Percentiles rank a stretch among this genome's conserved stretches.
Conservation (phyloP, 2,113 vertebrate species). For the Carassius carassius region DNA sequence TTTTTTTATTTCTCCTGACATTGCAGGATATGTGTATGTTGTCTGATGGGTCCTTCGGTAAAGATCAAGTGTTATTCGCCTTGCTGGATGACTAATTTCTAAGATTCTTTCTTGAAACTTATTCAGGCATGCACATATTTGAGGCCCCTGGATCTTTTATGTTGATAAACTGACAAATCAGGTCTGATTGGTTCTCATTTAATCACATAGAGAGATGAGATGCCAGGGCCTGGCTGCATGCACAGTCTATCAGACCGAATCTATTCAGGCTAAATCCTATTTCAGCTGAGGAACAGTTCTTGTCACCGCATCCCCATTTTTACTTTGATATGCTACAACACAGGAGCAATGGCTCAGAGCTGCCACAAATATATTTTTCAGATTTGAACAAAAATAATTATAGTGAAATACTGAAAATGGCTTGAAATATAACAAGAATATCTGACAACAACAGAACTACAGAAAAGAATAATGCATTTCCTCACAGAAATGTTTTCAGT, state of each 20-base stretch:
- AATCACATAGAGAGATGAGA: slow-evolving; percentile 68
- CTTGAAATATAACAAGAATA: not conserved
- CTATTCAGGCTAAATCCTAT: slow-evolving; percentile 57
- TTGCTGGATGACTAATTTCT: slow-evolving; percentile 62
- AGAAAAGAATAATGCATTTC: not conserved
- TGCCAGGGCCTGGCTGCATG: slow-evolving; percentile 55
- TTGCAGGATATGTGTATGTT: slow-evolving; percentile 58
- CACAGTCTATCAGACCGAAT: slow-evolving; percentile 61
- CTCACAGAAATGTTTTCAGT: not conserved
- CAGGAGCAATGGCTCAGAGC: slow-evolving; percentile 43
- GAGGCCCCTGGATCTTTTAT: slow-evolving; percentile 61
- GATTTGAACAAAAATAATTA: slow-evolving; percentile 1
- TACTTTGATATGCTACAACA: slow-evolving; percentile 55
- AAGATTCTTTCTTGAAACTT: slow-evolving; percentile 61
- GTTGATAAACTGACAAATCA: slow-evolving; percentile 74
- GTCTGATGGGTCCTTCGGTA: slow-evolving; percentile 45
- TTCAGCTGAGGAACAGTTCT: slow-evolving; percentile 54
- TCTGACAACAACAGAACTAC: not conserved
- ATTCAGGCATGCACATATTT: slow-evolving; percentile 63
- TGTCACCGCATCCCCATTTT: slow-evolving; percentile 54
- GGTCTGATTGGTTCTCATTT: slow-evolving; percentile 67
- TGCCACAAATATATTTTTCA: slow-evolving; percentile 36
- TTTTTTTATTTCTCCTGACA: slow-evolving; percentile 51
- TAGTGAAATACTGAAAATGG: not conserved
- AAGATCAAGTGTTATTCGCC: slow-evolving; percentile 49